A percentile compares a stretch with the other conserved stretches of the same genome.
Evolutionary conservation across 2,888 invertebrate species (phyloP).

Genomic region (Thyatira batis): DNA sequence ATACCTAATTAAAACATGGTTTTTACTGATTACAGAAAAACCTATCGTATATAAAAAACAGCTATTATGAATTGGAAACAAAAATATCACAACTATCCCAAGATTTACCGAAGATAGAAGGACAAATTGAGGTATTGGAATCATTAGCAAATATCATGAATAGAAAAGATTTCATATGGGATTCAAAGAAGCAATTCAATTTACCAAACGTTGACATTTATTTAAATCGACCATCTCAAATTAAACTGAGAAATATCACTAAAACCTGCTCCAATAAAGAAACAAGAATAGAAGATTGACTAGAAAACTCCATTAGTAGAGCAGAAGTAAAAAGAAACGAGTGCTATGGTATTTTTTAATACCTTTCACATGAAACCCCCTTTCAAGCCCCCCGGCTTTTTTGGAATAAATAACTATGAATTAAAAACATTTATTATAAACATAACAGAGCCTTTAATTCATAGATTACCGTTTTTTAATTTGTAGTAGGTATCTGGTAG

Average conservation of each 20-base stretch:
- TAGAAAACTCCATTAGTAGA: slow-evolving; percentile 15
- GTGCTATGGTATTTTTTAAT: slow-evolving; percentile 23
- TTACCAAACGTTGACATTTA: slow-evolving; percentile 48
- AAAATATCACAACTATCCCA: slow-evolving; percentile 52
- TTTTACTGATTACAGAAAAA: slow-evolving; percentile 51
- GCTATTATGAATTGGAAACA: slow-evolving; percentile 55
- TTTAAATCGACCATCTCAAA: slow-evolving; percentile 24
- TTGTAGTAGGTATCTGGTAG: too few species aligned
- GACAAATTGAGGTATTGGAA: slow-evolving; percentile 63
- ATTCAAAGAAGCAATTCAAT: slow-evolving; percentile 35
- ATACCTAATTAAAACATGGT: not conserved
- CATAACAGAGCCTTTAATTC: not conserved
- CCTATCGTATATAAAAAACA: slow-evolving; percentile 47
- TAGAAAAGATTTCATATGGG: slow-evolving; percentile 39
- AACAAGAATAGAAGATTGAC: slow-evolving; percentile 23
- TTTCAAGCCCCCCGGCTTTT: too few species aligned
- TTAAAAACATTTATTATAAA: slow-evolving; percentile 6
- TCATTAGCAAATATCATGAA: slow-evolving; percentile 50
- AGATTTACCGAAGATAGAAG: slow-evolving; percentile 65
- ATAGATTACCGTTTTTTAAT: too few species aligned
- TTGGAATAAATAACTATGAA: too few species aligned
- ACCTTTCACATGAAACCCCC: too few species aligned
- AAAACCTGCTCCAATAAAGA: slow-evolving; percentile 15
- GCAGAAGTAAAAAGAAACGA: slow-evolving; percentile 15
- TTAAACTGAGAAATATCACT: slow-evolving; percentile 21